These are phyloP conservation scores for Ricordea florida DNA, from an alignment of 92 coral and sea anemone species.

Conservation along the genomic window DNA sequence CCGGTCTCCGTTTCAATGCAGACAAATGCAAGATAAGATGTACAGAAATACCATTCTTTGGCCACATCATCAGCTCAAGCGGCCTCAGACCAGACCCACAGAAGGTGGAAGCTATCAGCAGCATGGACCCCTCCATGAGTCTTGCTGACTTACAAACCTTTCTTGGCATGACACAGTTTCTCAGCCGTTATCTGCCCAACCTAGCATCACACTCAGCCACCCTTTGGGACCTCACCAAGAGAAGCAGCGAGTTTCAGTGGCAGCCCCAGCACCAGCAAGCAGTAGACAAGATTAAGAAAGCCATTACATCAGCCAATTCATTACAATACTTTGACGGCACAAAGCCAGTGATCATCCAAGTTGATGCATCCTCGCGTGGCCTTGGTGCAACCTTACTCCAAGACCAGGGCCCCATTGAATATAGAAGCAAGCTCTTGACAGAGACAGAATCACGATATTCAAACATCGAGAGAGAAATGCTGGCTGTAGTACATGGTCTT, in stretches of 20 bases:
- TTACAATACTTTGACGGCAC: conserved; percentile 63
- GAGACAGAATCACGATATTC: conserved; percentile 61
- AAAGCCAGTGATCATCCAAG: conserved; percentile 64
- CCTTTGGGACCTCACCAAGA: conserved; percentile 72
- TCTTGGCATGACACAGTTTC: conserved; percentile 73
- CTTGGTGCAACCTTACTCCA: conserved; percentile 65
- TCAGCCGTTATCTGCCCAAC: conserved; percentile 63
- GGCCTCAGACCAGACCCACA: conserved; percentile 66
- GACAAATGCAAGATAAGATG: conserved; percentile 74
- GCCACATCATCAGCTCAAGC: conserved; percentile 62
- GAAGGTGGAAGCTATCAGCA: conserved; percentile 59
- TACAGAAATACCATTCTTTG: conserved; percentile 70
- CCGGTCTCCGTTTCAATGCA: conserved; percentile 70
- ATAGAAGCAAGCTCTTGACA: conserved; percentile 64
- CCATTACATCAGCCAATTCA: conserved; percentile 45
- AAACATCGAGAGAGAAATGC: conserved; percentile 74
- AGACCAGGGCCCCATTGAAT: conserved; percentile 68
- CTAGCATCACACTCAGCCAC: conserved; percentile 37
- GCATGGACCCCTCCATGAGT: conserved; percentile 70
- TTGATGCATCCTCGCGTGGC: conserved; percentile 63
- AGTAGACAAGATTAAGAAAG: conserved; percentile 44
- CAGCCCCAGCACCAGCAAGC: conserved; percentile 56
- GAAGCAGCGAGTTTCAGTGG: conserved; percentile 48
- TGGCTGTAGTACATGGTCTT: conserved; percentile 63
- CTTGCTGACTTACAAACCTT: conserved; percentile 70